Percentiles rank a stretch among this genome's conserved stretches.
These are phyloP conservation scores for Littorina saxatilis DNA, from an alignment of 1,140 invertebrate species.

Conservation along the genomic window DNA sequence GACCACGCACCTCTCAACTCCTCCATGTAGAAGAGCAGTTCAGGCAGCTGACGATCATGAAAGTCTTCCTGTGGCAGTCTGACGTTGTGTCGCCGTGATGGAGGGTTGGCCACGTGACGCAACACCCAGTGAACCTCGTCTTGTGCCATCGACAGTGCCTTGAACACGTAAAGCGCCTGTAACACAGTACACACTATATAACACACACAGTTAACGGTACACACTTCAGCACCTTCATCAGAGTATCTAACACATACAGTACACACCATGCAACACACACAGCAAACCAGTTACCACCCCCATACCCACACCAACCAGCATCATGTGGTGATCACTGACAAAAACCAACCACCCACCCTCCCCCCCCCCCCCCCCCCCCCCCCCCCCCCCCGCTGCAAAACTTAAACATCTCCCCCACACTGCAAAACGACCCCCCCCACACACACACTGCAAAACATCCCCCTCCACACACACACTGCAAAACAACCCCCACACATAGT, in stretches of 20 bases:
- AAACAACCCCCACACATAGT: too few relatives aligned
- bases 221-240: neutral
- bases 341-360: too few relatives aligned
- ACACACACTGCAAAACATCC: too few relatives aligned
- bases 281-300: neutral
- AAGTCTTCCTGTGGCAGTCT: constrained; percentile 74
- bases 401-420: too few relatives aligned
- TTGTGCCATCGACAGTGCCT: constrained; percentile 94
- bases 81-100: constrained; percentile 80
- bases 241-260: neutral
- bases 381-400: too few relatives aligned
- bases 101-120: constrained; percentile 96
- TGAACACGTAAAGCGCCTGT: constrained; percentile 94
- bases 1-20: constrained; percentile 91
- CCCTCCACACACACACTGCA: too few relatives aligned
- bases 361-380: too few relatives aligned
- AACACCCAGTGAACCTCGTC: constrained; percentile 99
- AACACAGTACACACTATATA: constrained; percentile 36
- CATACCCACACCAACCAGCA: too few relatives aligned
- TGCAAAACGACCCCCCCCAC: too few relatives aligned
- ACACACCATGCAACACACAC: neutral
- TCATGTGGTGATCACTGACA: too few relatives aligned
- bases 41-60: constrained; percentile 87
- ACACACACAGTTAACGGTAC: neutral
- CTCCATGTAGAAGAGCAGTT: constrained; percentile 98